Evolutionary conservation across 2,888 invertebrate species (phyloP), one percentile per base, ranked within the genome.

Genomic region (Horisme vitalbata): DNA sequence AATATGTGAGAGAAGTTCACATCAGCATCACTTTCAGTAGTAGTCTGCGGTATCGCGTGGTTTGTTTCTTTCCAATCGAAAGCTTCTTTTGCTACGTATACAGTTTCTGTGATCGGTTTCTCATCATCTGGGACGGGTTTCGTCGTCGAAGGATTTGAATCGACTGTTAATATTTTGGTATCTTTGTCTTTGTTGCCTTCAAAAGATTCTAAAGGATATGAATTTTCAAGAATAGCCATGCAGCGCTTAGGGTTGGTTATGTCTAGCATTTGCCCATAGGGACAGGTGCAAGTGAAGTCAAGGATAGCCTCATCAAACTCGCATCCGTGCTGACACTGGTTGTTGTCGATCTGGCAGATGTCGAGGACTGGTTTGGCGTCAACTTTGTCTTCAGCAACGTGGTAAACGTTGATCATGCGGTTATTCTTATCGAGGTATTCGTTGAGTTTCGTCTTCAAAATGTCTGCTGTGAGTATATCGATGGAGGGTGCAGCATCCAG

Each of bases 281-380:
- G 92, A 70, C 95, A 95, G 2, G 78, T 85, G 69, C 95, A 96
- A 18, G 76, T 78, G 67, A 95, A 95, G 34, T 92, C 90, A 43
- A 93, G 88, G 13, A 82, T 76, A 1, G 68, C 66, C 63, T 93
- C 92, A 71, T 94, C 92, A 64, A 94, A 95, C 38, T 84, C 79
- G 71, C 95, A 96, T 7, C 80, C 85, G 56, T 94, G 88, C 55
- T 94, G 91, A 67, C 95, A 96, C 33, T 90, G 82, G 54, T 93
- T 90, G 49, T 92, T 93, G 52, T 92, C 90, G 41, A 92, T 90
- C 76, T 92, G 91, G 74, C 94, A 96, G 45, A 91, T 75, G 76
- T 94, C 93, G 12, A 93, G 74, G 27, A 95, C 91, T 57, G 76
- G 91, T 49, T 68, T 74, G 1, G 81, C 63, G 1, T 55, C 28